A percentile compares a stretch with the other conserved stretches of the same genome.
These are phyloP conservation scores for Drosophila anomalata DNA, from an alignment of 2,888 invertebrate genomes.

Conservation along the genomic window DNA sequence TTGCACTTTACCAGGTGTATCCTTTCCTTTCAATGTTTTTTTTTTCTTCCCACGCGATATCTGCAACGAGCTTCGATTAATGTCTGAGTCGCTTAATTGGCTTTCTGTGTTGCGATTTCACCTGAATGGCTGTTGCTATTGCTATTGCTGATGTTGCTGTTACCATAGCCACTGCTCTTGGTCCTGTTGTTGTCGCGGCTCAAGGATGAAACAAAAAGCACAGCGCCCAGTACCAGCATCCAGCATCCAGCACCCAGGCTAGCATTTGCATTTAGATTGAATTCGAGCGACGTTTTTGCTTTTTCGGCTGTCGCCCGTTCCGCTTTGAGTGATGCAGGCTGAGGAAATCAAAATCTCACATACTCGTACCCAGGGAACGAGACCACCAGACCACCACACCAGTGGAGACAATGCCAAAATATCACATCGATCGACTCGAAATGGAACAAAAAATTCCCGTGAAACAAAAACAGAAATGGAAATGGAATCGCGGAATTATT, in stretches of 20 bases:
- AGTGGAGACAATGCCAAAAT: conserved; percentile 27
- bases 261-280: conserved; percentile 78
- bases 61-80: conserved; percentile 61
- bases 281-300: conserved; percentile 61
- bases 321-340: conserved; percentile 64
- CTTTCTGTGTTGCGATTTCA: conserved; percentile 76
- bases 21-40: conserved; percentile 18
- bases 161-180: not conserved
- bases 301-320: conserved; percentile 19
- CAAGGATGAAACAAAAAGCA: conserved; percentile 56
- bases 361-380: conserved; percentile 25
- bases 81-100: conserved; percentile 67
- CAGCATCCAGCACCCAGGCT: conserved; percentile 22
- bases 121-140: conserved; percentile 48
- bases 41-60: conserved; percentile 31
- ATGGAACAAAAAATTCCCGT: not conserved
- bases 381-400: conserved; percentile 6
- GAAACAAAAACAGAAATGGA: conserved; percentile 12
- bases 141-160: conserved; percentile 14
- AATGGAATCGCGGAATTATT: conserved; percentile 48
- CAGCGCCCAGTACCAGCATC: conserved; percentile 46
- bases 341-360: conserved; percentile 70
- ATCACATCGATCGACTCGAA: conserved; percentile 42
- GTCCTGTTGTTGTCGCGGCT: conserved; percentile 34
- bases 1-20: conserved; percentile 21